These are phyloP conservation scores for Pseudorhombus dupliciocellatus DNA, from an alignment of 2,113 vertebrate genomes.

Conservation along the genomic window DNA sequence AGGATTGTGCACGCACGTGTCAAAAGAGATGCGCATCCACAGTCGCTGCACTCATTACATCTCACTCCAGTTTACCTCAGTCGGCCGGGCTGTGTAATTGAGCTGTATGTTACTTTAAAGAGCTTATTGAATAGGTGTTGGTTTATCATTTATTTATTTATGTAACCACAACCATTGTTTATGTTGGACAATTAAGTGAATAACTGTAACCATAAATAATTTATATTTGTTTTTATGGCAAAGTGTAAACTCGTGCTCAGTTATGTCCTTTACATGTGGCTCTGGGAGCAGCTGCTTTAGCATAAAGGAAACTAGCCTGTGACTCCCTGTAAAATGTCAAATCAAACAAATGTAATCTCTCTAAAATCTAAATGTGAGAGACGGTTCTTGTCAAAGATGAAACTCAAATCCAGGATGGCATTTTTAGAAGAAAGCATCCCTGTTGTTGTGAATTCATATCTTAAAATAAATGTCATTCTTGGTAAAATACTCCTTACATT, in stretches of 20 bases:
- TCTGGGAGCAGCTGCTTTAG: neutral
- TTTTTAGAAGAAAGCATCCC: too few relatives aligned
- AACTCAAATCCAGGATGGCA: too few relatives aligned
- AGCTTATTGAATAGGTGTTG: neutral
- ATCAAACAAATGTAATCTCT: neutral
- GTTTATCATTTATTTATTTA: neutral
- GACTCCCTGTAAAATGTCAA: neutral
- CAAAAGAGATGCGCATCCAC: constrained; percentile 9
- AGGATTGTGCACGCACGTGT: constrained; percentile 24
- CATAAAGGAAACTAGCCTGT: neutral
- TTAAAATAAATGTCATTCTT: too few relatives aligned
- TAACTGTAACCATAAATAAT: too few relatives aligned
- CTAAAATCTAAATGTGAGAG: neutral
- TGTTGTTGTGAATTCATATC: too few relatives aligned
- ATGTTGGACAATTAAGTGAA: too few relatives aligned
- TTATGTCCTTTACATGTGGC: neutral
- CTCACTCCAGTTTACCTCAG: neutral
- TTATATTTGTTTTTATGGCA: too few relatives aligned
- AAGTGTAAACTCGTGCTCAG: neutral
- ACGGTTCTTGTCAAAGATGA: too few relatives aligned
- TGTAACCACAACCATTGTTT: neutral
- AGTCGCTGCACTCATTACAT: constrained; percentile 9
- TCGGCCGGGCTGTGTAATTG: too few relatives aligned
- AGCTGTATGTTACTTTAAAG: neutral
- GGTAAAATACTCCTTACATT: too few relatives aligned